These are phyloP conservation scores for Erpobdella octoculata DNA, from an alignment of 2,888 invertebrate genomes.

Conservation along the genomic window DNA sequence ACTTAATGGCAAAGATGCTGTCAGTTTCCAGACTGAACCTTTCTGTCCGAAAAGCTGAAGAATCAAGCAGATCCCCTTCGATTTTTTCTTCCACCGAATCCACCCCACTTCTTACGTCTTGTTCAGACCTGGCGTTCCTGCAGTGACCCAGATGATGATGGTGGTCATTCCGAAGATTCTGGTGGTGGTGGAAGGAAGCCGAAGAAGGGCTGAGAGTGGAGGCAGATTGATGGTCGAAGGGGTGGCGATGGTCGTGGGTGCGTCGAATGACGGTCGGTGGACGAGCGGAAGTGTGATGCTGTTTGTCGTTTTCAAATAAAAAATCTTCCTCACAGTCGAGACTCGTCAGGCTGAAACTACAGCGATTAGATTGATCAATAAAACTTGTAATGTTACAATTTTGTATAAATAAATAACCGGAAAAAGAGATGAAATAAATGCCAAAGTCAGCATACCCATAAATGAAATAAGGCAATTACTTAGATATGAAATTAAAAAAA, in stretches of 20 bases:
- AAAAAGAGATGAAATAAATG: not conserved
- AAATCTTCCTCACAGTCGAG: not conserved
- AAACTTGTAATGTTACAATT: not conserved
- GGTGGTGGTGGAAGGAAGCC: not conserved
- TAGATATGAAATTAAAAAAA: too few species aligned
- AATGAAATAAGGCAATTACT: too few species aligned
- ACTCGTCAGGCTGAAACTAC: constrained; percentile 2
- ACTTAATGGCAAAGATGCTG: not conserved
- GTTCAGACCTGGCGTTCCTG: not conserved
- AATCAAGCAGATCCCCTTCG: not conserved
- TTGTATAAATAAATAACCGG: not conserved
- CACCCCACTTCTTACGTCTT: not conserved
- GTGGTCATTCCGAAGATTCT: not conserved
- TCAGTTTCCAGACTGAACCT: constrained; percentile 10
- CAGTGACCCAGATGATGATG: not conserved
- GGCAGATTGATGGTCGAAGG: not conserved
- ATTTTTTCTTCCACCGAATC: not conserved
- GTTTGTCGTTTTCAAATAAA: not conserved
- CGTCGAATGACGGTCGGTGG: too few species aligned
- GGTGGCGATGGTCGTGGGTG: not conserved
- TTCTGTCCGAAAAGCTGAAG: not conserved
- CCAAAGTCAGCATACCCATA: too few species aligned
- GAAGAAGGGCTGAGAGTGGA: not conserved
- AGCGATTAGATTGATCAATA: not conserved
- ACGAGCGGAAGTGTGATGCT: too few species aligned